phyloP scores from a whole-genome alignment of 2,113 vertebrate genomes.

The Amphiprion ocellaris region DNA sequence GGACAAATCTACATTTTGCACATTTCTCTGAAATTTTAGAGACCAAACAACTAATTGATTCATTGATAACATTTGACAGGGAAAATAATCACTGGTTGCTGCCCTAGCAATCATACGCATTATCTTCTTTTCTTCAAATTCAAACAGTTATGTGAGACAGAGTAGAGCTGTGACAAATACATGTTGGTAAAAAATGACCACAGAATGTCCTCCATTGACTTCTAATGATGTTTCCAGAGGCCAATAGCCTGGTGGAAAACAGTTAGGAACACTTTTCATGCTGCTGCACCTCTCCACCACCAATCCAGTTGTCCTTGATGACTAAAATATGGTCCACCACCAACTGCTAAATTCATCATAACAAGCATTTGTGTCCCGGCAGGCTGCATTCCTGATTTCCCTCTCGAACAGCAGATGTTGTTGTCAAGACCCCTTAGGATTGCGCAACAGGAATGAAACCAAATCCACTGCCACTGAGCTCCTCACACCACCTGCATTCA shows the following conservation, averaged over 20 bases:
- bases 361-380: slow-evolving; percentile 49
- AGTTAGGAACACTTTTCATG: slow-evolving; percentile 1
- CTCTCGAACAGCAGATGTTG: slow-evolving; percentile 62
- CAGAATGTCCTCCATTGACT: slow-evolving; percentile 20
- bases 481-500: not conserved
- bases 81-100: no score
- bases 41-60: no score
- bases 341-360: slow-evolving; percentile 42
- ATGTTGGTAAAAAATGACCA: slow-evolving; percentile 2
- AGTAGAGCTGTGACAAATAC: not conserved
- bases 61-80: no score
- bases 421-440: slow-evolving; percentile 54
- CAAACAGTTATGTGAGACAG: not conserved
- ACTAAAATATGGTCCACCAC: slow-evolving; percentile 26
- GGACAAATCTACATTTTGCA: no score
- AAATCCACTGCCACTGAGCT: slow-evolving; percentile 31
- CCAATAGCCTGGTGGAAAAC: slow-evolving; percentile 12
- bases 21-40: no score
- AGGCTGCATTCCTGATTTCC: slow-evolving; percentile 37
- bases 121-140: no score
- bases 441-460: slow-evolving; percentile 56
- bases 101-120: no score
- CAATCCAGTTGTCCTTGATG: slow-evolving; percentile 33
- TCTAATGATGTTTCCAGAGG: slow-evolving; percentile 10
- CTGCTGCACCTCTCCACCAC: not conserved